Evolutionary conservation across 2,888 invertebrate species (phyloP).

Genomic region (Drosophila crucigera): DNA sequence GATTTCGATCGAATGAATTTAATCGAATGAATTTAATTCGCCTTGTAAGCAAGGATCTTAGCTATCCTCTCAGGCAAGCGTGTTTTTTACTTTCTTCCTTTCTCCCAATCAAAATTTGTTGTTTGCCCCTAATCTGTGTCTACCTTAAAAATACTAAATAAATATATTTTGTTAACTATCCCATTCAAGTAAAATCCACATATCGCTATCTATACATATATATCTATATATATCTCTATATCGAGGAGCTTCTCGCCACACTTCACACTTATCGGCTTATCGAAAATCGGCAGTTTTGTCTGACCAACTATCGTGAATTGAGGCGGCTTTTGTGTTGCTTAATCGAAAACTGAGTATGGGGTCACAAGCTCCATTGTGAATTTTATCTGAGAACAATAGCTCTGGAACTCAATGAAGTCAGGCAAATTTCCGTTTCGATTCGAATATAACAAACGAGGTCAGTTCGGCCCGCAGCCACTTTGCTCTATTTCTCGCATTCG

Average conservation of each 20-base stretch:
- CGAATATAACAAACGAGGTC: neutral
- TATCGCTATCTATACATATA: too few relatives aligned
- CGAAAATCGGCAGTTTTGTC: neutral
- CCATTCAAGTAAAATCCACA: neutral
- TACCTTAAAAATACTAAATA: neutral
- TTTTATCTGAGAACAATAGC: neutral
- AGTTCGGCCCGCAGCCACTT: neutral
- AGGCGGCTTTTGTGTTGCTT: neutral
- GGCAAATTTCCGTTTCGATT: constrained; percentile 1
- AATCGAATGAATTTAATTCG: neutral
- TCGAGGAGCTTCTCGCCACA: neutral
- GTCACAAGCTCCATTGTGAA: neutral
- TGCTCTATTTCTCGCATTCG: neutral
- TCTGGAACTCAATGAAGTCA: neutral
- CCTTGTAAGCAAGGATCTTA: neutral
- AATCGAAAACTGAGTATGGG: neutral
- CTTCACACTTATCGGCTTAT: neutral
- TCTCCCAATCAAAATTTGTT: neutral
- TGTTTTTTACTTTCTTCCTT: too few relatives aligned
- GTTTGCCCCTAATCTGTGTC: neutral
- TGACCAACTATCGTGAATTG: neutral
- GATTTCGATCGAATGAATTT: neutral
- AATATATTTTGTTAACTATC: neutral
- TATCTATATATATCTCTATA: too few relatives aligned
- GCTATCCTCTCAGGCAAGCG: neutral